Base-by-base conservation (phyloP, 2,797 vertebrate species). In the Euphonia xanthogaster region DNA sequence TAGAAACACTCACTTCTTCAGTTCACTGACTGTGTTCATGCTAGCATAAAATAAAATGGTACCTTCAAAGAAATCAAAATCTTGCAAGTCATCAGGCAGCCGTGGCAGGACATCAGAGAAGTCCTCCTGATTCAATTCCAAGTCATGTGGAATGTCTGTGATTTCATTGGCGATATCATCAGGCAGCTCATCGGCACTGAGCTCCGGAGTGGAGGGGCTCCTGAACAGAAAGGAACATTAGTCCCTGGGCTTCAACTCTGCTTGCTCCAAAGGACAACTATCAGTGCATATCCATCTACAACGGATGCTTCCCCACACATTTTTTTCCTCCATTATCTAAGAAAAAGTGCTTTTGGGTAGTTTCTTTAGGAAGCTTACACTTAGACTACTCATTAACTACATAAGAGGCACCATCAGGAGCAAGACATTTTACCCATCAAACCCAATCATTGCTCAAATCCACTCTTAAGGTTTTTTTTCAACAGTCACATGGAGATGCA, bases 1-100 rank as follows among this genome's bases (percentile, higher is more conserved):
- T 53, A 82, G 73, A 90, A 83, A 91, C 61, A 70, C 37, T 76
- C 21, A 45, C 45, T 88, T 77, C 50, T 73, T 61, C 60, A 95
- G 80, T 55, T 93, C 84, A 86, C 60, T 86, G 65, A 76, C 47
- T 76, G 84, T 76, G 47, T 7, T 55, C 76, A 66, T 1, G 3
- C 71, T 91, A 77, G 42, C 31, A 86, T 92, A 75, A 84, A 94
- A 97, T 74, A 89, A 91, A 96, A 90, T 19, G 16, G 66, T 97
- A 99, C 99, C 99, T 99, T 99, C 99, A 98, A 99, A 99, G 94
- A 99, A 98, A 98, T 99, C 99, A 96, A 99, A 99, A 97, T 99
- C 99, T 97, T 99, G 99, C 96, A 99, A 98, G 97, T 99, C 99
- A 80, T 99, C 99, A 2, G 99, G 98, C 91, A 99, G 98, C 97